Conservation (phyloP, 2,797 vertebrate genomes). For the Sebastes matsubarae region DNA sequence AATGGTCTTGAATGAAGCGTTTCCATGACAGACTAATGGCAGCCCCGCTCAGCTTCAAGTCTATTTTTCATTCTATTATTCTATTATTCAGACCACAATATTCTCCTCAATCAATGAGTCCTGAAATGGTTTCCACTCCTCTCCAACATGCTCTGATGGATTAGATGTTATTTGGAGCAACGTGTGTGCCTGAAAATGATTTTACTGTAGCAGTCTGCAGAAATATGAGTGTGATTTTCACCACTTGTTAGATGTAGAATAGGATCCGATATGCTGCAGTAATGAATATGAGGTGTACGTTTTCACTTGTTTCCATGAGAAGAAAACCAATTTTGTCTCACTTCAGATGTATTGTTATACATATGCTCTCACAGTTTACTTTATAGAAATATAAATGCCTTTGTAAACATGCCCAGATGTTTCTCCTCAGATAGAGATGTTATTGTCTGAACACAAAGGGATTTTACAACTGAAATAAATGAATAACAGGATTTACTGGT, state of each 20-base stretch:
- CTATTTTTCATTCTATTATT: conserved; percentile 7
- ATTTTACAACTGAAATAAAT: conserved; percentile 1
- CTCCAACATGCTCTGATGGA: background rate
- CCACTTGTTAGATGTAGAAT: background rate
- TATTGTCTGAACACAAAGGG: background rate
- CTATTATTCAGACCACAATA: background rate
- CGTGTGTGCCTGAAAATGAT: background rate
- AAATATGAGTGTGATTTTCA: background rate
- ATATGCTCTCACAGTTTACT: background rate
- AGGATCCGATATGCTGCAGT: background rate
- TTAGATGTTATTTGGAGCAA: background rate
- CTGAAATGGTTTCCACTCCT: background rate
- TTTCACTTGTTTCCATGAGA: background rate
- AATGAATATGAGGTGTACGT: background rate
- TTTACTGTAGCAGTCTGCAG: background rate
- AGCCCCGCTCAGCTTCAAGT: conserved; percentile 2
- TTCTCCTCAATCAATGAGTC: background rate
- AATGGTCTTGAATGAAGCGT: conserved; percentile 8
- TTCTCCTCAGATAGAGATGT: conserved; percentile 1
- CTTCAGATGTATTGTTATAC: background rate
- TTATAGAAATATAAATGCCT: background rate
- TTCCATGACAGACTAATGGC: conserved; percentile 21
- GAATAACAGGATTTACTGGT: conserved; percentile 27
- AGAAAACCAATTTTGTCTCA: background rate
- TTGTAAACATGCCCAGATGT: conserved; percentile 1